A percentile compares a stretch with the other conserved stretches of the same genome.
Evolutionary conservation across 2,113 vertebrate genomes (phyloP).

Genomic region (Gymnorhina tibicen): DNA sequence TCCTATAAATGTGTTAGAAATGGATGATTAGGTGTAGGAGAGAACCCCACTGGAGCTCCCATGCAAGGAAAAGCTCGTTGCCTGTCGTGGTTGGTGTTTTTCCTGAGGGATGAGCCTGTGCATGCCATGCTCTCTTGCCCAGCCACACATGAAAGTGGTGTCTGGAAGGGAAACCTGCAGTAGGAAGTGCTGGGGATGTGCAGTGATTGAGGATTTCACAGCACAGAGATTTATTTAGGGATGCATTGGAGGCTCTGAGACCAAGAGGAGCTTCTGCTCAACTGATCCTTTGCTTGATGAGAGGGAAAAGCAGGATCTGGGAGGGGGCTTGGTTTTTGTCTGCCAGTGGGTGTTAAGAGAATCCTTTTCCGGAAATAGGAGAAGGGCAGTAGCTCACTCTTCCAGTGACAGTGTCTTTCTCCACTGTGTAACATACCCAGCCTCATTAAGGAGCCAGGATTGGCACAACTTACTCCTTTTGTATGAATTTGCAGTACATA

Average conservation of each 20-base stretch:
- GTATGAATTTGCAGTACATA: not conserved
- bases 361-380: not conserved
- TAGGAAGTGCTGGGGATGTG: not conserved
- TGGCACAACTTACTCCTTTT: not conserved
- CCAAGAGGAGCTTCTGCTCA: not conserved
- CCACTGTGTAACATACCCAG: not conserved
- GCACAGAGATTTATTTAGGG: not conserved
- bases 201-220: not conserved
- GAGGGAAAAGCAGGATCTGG: not conserved
- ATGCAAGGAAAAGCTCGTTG: fast-evolving
- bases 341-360: not conserved
- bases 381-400: not conserved
- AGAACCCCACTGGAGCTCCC: not conserved
- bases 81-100: fast-evolving
- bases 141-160: not conserved
- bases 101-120: not conserved
- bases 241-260: fast-evolving
- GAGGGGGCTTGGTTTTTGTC: not conserved
- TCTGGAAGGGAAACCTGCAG: not conserved
- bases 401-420: not conserved
- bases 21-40: not conserved
- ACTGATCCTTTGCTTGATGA: not conserved
- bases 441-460: not conserved
- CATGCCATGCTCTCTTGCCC: fast-evolving
- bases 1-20: fast-evolving